These are phyloP conservation scores for Gobionotothen gibberifrons DNA, from an alignment of 2,797 vertebrate species.

Conservation along the genomic window DNA sequence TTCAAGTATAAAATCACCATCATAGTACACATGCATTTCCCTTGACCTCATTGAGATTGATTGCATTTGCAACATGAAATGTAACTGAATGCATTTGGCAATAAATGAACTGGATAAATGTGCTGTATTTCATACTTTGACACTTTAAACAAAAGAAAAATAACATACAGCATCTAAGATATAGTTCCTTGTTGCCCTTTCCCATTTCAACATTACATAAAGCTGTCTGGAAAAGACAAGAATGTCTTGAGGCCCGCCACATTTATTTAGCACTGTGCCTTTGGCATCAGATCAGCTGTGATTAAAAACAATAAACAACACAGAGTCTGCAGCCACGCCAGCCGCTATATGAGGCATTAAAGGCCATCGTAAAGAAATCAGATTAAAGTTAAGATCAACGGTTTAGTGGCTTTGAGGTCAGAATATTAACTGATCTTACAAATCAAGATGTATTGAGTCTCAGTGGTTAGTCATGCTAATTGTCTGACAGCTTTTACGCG, in stretches of 20 bases:
- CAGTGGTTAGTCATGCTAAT: neutral
- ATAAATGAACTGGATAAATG: slow-evolving; percentile 35
- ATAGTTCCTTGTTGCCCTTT: neutral
- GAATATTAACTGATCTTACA: neutral
- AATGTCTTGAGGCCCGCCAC: neutral
- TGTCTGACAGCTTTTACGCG: no score
- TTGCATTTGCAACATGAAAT: slow-evolving; percentile 36
- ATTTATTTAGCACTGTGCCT: neutral
- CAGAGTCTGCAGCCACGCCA: neutral
- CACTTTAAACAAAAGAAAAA: slow-evolving; percentile 5
- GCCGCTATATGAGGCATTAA: neutral
- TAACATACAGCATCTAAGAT: slow-evolving; percentile 23
- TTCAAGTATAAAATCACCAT: slow-evolving; percentile 78
- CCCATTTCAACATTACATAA: neutral
- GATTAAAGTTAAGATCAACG: neutral
- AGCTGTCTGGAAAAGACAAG: neutral
- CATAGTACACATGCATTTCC: slow-evolving; percentile 62
- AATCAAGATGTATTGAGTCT: neutral
- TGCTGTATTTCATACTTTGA: neutral
- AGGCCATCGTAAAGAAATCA: neutral
- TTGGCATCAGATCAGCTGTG: slow-evolving; percentile 9
- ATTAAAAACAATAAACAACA: neutral
- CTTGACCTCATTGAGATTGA: slow-evolving; percentile 65
- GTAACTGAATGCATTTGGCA: neutral
- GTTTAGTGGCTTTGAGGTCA: neutral